Base-by-base conservation (phyloP, 2,113 vertebrate species). In the Rhinoptilus africanus region DNA sequence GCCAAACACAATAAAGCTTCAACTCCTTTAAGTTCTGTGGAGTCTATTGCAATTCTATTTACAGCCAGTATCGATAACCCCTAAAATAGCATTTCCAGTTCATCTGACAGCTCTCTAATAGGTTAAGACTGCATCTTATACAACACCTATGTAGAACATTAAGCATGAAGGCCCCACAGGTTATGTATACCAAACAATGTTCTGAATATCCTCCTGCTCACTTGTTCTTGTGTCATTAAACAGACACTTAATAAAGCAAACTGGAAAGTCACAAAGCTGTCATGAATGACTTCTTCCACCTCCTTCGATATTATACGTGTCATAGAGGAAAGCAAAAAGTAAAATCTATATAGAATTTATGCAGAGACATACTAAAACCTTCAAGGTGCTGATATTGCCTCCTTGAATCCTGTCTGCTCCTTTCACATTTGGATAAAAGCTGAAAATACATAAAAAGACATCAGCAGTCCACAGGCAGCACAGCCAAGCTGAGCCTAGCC, bases 341-440 rank as follows among this genome's bases (percentile, higher is more conserved):
- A 54, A 64, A 95, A 82, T 54, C 76, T 76, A 37, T 78, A 67
- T n/a, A 74, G 39, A 78, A 95, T 88, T 97, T 90, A 39, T 80
- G 63, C 53, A 75, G 37, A 87, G 72, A 85, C 67, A 43, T 74
- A 91, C 9, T 39, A 89, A 89, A 95, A 75, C 9, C 24, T 87
- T 17, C 80, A 93, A 20, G 28, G 27, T 64, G 32, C 19, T 45
- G 39, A 48, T 85, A 60, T 17, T 87, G 60, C 28, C 43, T 63
- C 63, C n/a, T 89, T 51, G 69, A 67, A 86, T 87, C 41, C 23
- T 88, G 15, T 81, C 53, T 91, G 21, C 53, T 93, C 39, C 30
- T 74, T 88, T 90, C 71, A 80, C 41, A 24, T 20, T 17, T 56
- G 34, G 41, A 80, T 71, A 51, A 91, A 91, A 69, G 18, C 66